phyloP scores from a whole-genome alignment of 92 coral and sea anemone genomes.

The Epizoanthus rinbou region DNA sequence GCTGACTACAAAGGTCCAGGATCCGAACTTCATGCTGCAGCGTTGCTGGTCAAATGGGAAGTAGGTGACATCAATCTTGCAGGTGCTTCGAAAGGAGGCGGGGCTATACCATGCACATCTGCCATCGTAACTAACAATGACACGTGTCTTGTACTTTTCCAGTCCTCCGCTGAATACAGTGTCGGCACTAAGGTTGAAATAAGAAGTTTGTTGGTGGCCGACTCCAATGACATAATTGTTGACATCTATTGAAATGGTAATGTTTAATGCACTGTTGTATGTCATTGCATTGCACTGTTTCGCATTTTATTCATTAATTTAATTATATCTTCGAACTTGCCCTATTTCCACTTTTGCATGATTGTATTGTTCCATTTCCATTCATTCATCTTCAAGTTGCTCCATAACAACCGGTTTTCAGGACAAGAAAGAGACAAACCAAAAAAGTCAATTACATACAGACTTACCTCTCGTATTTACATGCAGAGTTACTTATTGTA shows the following conservation, averaged over 20 bases:
- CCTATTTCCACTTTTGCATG: too few species aligned
- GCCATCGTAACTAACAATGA: conserved; percentile 72
- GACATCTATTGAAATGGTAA: neutral
- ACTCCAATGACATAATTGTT: neutral
- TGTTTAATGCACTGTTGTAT: neutral
- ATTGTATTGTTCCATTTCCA: too few species aligned
- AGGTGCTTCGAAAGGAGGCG: conserved; percentile 86
- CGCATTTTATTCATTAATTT: too few species aligned
- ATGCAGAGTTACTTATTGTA: too few species aligned
- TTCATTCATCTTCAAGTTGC: too few species aligned
- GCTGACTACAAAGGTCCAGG: conserved; percentile 81
- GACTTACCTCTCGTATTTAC: too few species aligned
- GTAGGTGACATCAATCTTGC: conserved; percentile 79
- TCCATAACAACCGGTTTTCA: too few species aligned
- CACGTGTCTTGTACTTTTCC: conserved; percentile 88
- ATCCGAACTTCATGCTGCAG: conserved; percentile 91
- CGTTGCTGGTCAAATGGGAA: conserved; percentile 91
- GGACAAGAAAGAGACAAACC: too few species aligned
- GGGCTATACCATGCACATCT: conserved; percentile 83
- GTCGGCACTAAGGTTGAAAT: conserved; percentile 73
- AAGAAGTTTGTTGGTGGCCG: neutral
- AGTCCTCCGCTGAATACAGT: conserved; percentile 83
- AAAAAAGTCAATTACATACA: too few species aligned
- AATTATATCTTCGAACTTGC: too few species aligned
- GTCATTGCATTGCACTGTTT: too few species aligned